Base-by-base conservation (phyloP, 2,113 vertebrate genomes). In the Lasiurus cinereus region DNA sequence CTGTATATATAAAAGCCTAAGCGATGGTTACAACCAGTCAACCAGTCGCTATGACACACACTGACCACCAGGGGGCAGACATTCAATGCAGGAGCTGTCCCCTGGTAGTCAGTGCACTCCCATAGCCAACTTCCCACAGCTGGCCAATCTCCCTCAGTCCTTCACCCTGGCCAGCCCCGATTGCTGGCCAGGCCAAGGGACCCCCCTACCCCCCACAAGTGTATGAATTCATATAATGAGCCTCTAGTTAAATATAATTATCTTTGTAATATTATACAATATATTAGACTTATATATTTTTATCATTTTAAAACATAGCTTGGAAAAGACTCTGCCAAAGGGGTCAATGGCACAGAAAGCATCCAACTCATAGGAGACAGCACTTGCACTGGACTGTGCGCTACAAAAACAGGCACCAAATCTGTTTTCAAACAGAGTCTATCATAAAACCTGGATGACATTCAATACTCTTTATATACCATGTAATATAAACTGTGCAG, bases 311-410 rank as follows among this genome's bases (percentile, higher is more conserved):
- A 94, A 50, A 29, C 8, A 27, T 9, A 46, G 48, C 16, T 80
- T 78, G 36, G 43, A 59, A 80, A 70, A 83, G 33, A 56, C 54
- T 6, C 19, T 88, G 36, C 31, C 43, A 56, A 24, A 67, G n/a
- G 27, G 59, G 14, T 7, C 2, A 0, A 27, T 12, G 73, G 36
- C 52, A 46, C 43, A 27, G 8, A 48, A 39, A 73, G 50, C 16
- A n/a, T 6, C 39, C 54, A 22, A 31, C 15, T 46, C 27, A 18
- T 7, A 43, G 69, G 33, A 54, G 18, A 43, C 5, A 2, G 39
- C 7, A 6, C 12, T 19, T 59, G 56, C 31, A 39, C 11, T n/a
- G 1, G 33, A 33, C 3, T 1, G 15, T 0, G 6, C 48, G 33
- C 72, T 19, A 22, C 4, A 0, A 27, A 50, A 31, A 69, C 9